phyloP scores from a whole-genome alignment of 2,888 invertebrate genomes.

The Muschampia plurimacula region DNA sequence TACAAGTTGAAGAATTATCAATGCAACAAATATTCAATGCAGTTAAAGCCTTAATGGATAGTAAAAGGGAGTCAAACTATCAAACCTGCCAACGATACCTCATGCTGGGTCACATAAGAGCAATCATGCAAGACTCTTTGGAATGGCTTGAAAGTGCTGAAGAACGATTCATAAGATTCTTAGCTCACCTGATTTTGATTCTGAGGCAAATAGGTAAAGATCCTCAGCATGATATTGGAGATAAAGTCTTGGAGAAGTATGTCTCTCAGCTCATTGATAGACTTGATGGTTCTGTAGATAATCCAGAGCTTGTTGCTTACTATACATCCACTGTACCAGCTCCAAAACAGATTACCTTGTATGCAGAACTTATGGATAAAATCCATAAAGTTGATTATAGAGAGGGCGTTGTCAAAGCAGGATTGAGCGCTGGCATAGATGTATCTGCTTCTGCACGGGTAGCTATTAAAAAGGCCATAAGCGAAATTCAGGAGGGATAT shows the following conservation, averaged over 20 bases:
- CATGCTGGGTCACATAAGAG: conserved; percentile 92
- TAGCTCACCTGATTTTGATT: conserved; percentile 94
- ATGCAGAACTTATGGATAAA: conserved; percentile 89
- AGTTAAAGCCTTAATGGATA: conserved; percentile 77
- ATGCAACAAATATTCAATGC: conserved; percentile 75
- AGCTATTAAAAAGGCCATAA: conserved; percentile 91
- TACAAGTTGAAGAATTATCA: conserved; percentile 69
- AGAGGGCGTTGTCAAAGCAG: conserved; percentile 88
- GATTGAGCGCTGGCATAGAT: conserved; percentile 91
- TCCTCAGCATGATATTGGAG: conserved; percentile 89
- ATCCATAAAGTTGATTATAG: conserved; percentile 88
- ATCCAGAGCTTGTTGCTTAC: conserved; percentile 92
- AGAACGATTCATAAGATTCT: conserved; percentile 89
- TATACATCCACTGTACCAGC: conserved; percentile 93
- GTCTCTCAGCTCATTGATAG: conserved; percentile 89
- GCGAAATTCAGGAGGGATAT: conserved; percentile 76
- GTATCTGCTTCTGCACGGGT: conserved; percentile 93
- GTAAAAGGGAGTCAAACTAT: conserved; percentile 88
- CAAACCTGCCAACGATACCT: conserved; percentile 93
- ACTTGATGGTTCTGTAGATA: conserved; percentile 84
- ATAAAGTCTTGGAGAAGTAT: conserved; percentile 91
- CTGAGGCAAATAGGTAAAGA: conserved; percentile 92
- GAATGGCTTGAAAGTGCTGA: conserved; percentile 86
- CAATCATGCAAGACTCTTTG: conserved; percentile 90
- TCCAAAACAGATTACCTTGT: conserved; percentile 81